Base-by-base conservation (phyloP, 2,888 invertebrate genomes). In the Netelia virgata region DNA sequence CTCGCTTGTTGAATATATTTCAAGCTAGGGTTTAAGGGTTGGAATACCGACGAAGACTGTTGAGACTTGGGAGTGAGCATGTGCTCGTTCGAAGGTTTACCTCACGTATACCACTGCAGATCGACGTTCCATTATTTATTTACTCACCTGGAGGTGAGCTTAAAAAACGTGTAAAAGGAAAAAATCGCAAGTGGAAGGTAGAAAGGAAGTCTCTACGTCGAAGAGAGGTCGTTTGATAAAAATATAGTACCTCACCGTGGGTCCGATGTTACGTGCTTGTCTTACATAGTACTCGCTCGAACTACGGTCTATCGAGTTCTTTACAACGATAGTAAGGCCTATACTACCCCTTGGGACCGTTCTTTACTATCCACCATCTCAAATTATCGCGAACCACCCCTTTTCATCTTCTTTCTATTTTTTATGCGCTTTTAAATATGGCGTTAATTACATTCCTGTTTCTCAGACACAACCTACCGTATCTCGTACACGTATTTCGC, bases 81-180 rank as follows among this genome's bases (percentile, higher is more conserved):
- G 59, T 78, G 50, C 47, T 73, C 74, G 82, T 69, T 55, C 53
- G 10, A 53, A 36, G 57, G 74, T 57, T 20, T 63, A 23, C 69
- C 41, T 61, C 77, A 75, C 84, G 72, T 69, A 74, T 68, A 73
- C 82, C 76, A 82, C 83, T 75, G 86, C 86, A 87, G 87, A 87
- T 88, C 88, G 88, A 88, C 87, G 86, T 87, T 88, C 83, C 86
- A 88, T 90, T 90, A 90, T 90, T 91, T 90, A 91, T 90, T 91
- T 91, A 91, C 88, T 91, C 90, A 90, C 86, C 85, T 86, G 82
- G 74, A 75, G 77, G 69, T 74, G 77, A 77, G 64, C 70, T 82
- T 69, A 63, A 63, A 64, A 75, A 75, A 66, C 74, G 84, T 78
- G 74, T 66, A 61, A 82, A 74, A 82, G 69, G 36, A 28, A 18